Evolutionary conservation across 2,797 vertebrate genomes (phyloP).

Genomic region (Enteromius thamalakanensis): DNA sequence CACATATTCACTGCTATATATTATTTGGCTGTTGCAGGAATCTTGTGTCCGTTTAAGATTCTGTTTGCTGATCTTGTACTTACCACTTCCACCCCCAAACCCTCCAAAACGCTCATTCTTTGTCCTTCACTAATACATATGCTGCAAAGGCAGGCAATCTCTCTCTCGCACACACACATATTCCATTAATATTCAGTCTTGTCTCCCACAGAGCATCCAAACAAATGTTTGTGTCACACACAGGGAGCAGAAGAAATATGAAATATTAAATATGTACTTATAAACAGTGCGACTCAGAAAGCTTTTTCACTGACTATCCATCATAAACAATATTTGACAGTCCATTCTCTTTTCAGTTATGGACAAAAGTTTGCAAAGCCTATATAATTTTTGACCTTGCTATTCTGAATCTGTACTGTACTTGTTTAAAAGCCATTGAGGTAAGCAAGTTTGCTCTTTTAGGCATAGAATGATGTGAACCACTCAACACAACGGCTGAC

Average conservation of each 20-base stretch:
- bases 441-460: not conserved
- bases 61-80: constrained; percentile 27
- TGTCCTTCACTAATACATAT: constrained; percentile 47
- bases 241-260: constrained; percentile 37
- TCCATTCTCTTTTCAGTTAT: constrained; percentile 28
- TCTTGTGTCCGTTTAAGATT: constrained; percentile 16
- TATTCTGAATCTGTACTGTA: constrained; percentile 10
- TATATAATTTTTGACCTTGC: constrained; percentile 25
- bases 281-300: constrained; percentile 42
- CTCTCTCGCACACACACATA: constrained; percentile 32
- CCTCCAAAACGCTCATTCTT: constrained; percentile 28
- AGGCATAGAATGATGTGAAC: not conserved
- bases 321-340: constrained; percentile 37
- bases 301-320: constrained; percentile 39
- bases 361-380: constrained; percentile 36
- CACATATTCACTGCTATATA: not conserved
- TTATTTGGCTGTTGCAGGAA: constrained; percentile 9
- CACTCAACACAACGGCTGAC: not conserved
- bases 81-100: constrained; percentile 23
- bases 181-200: constrained; percentile 64
- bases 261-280: constrained; percentile 54
- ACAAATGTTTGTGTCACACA: constrained; percentile 43
- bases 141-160: constrained; percentile 36
- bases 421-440: not conserved
- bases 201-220: constrained; percentile 54